Base-by-base conservation (phyloP, 2,113 vertebrate genomes). In the Suncus etruscus region DNA sequence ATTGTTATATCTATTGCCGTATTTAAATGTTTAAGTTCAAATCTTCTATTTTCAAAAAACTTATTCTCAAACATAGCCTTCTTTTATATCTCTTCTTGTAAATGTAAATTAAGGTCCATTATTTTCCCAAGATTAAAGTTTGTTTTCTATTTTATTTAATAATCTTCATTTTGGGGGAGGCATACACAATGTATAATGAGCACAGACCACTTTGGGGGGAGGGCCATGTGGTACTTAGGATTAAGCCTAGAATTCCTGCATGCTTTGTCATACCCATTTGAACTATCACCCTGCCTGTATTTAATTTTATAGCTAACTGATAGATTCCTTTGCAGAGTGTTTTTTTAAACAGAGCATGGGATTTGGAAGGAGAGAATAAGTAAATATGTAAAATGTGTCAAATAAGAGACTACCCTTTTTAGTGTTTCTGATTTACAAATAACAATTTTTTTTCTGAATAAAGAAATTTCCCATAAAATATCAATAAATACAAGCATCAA, bases 101-200 rank as follows among this genome's bases (percentile, higher is more conserved):
- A 25, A 47, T 91, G 16, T 81, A 72, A 92, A n/a, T 83, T 88
- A 86, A 79, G 11, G n/a, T 47, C 51, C 8, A 24, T 83, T 73
- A 88, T 1, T 29, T 92, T 76, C 18, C 20, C 75, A 85, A 93
- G 2, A 18, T 73, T 86, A 58, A 80, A 75, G 58, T 5, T 74
- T 93, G 25, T 77, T 89, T 89, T 79, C 11, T 39, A 39, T 39
- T 39, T 39, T 39, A 39, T 39, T 39, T 39, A 39, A 39, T 39
- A 39, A 39, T 39, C 39, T 39, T 39, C 39, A 39, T 39, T 39
- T 39, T 39, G 39, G 39, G 39, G 39, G 39, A 39, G 39, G 39
- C 39, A 39, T 39, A 39, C 39, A 39, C 39, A 39, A 39, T 39
- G 39, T 5, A 39, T 39, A 39, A 39, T 39, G 39, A 5, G 39